Base-by-base conservation (phyloP, 1,140 invertebrate species). In the Neuroterus valhalla region DNA sequence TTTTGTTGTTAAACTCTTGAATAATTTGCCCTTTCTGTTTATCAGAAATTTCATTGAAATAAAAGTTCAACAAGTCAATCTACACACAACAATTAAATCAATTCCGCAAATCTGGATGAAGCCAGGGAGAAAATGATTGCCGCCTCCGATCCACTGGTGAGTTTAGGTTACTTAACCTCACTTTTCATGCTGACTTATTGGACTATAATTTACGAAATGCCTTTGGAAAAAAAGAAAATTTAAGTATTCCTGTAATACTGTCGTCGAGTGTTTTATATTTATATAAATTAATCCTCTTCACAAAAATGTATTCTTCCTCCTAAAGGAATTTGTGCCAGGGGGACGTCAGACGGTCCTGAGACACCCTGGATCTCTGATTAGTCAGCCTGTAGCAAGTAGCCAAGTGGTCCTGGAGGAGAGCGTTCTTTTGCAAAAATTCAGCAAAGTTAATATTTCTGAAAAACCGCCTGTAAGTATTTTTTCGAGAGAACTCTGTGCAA, bases 271-370 rank as follows among this genome's bases (percentile, higher is more conserved):
- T 38, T 8, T 38, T 38, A n/a, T n/a, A n/a, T n/a, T n/a, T n/a
- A n/a, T n/a, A n/a, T n/a, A 5, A 38, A 43, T 26, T 38, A 46
- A 10, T 46, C 2, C n/a, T 12, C 42, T 46, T 17, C 8, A 48
- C 21, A 8, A 31, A 42, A 12, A 42, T 45, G 19, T 6, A 45
- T 68, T 12, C n/a, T 31, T 45, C 73, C 73, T 74, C 75, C 83
- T 90, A n/a, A 86, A 96, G 95, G 96, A 97, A 91, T 97, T 96
- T 92, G 92, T 95, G 91, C 96, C 96, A 84, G 95, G 95, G 91
- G 96, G 96, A 84, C 93, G 96, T 88, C 93, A 94, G 86, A 94
- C 95, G 87, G 90, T 96, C 84, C 88, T 91, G 67, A 93, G 93
- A 66, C 96, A 97, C 91, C 96, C 96, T 67, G 94, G 95, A 73